Conservation (phyloP, 2,113 vertebrate species). For the Manacus vitellinus region DNA sequence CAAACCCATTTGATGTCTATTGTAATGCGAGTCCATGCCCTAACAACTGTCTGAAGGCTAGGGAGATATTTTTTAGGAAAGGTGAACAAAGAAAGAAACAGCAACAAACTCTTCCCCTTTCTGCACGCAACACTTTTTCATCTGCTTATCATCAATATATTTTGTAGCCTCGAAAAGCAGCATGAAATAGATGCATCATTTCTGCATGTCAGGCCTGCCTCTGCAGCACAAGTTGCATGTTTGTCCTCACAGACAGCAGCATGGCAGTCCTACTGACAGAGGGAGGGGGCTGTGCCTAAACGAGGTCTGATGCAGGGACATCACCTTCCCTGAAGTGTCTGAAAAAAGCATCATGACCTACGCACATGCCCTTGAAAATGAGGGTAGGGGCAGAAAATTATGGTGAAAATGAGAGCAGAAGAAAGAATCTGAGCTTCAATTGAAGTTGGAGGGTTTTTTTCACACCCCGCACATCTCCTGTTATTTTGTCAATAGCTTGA, state of each 20-base stretch:
- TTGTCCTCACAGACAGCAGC: accelerated
- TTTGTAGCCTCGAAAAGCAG: background rate
- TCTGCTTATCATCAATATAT: background rate
- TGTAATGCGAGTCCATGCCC: accelerated
- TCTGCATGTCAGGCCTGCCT: background rate
- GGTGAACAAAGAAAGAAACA: background rate
- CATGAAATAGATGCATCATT: background rate
- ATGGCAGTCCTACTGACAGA: background rate
- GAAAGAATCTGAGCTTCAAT: background rate
- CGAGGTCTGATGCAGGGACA: background rate
- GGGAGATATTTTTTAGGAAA: background rate
- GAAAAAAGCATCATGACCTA: background rate
- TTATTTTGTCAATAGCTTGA: background rate
- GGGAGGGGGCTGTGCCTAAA: accelerated
- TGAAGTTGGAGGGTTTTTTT: background rate
- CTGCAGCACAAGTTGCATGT: background rate
- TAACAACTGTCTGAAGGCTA: background rate
- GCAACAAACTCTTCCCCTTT: background rate
- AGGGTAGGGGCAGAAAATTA: background rate
- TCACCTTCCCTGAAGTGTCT: background rate
- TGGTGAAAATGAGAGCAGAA: background rate
- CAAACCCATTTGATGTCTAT: background rate
- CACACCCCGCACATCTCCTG: background rate
- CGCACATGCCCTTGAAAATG: background rate
- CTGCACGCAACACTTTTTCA: background rate